These are phyloP conservation scores for Silurus glanis DNA, from an alignment of 2,113 vertebrate species.

Conservation along the genomic window DNA sequence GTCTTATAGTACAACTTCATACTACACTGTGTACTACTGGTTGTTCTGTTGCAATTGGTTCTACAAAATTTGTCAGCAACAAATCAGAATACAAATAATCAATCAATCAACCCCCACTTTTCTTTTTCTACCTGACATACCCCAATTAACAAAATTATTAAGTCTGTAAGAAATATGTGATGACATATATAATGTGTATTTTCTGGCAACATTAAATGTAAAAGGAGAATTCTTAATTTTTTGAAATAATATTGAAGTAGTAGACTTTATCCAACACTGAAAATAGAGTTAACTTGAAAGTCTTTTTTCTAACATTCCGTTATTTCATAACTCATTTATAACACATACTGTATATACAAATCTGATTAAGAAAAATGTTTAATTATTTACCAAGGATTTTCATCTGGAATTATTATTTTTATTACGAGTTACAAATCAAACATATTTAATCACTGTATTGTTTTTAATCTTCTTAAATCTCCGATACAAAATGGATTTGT, in stretches of 20 bases:
- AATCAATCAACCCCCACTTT: too few species aligned
- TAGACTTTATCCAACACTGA: not conserved
- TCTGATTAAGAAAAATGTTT: not conserved
- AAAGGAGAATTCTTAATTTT: too few species aligned
- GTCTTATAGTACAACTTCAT: not conserved
- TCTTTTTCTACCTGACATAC: too few species aligned
- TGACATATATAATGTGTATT: too few species aligned
- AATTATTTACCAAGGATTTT: not conserved
- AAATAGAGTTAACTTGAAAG: not conserved
- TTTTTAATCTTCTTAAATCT: not conserved
- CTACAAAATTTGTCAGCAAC: not conserved
- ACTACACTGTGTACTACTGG: not conserved
- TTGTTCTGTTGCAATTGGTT: not conserved
- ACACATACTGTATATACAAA: not conserved
- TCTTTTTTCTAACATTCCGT: not conserved
- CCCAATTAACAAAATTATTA: not conserved
- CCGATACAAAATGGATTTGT: not conserved
- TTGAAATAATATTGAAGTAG: not conserved
- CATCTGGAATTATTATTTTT: not conserved
- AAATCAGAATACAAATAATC: not conserved
- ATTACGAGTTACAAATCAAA: too few species aligned
- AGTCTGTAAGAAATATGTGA: not conserved
- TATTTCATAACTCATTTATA: not conserved
- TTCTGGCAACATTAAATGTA: too few species aligned
- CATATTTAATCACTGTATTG: too few species aligned